Evolutionary conservation across 2,113 vertebrate genomes (phyloP), one percentile per base, ranked within the genome.

Genomic region (Amphiprion ocellaris): DNA sequence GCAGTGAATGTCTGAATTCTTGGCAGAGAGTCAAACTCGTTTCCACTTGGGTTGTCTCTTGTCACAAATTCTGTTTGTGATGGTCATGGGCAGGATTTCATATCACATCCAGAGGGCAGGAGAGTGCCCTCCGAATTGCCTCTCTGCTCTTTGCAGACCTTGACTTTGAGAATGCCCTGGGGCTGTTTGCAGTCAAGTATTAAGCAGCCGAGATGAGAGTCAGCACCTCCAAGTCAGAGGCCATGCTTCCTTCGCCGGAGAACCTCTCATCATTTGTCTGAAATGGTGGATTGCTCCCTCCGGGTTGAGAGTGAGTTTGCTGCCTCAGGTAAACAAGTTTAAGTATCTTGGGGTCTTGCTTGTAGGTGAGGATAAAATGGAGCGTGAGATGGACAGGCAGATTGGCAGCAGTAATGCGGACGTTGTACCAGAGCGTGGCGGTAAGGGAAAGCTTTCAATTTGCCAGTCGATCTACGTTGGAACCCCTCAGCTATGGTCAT

Each of bases 331-430:
- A 77, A 64, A 83, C 41, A 44, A 41, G 65, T 62, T 26, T n/a
- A 61, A 68, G 56, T 33, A 58, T 59, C 53, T 52, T 14, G 19
- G 47, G 24, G 52, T 68, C 41, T 44, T 73, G 41, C 41, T 73
- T 28, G 56, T 1, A 26, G 30, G 50, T 65, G 61, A 55, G 19
- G 60, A n/a, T 50, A 66, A 75, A 67, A 64, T 17, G 15, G 24
- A 66, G 61, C 41, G 8, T 21, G 6, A 67, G 62, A 75, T 59
- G 52, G 62, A 75, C 41, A 33, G 30, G 19, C 39, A 47, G 50
- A 65, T 73, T 73, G 59, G 59, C 59, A 39, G 70, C 70, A 62
- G 47, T 62, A 49, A 52, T 62, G 70, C 19, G 23, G 49, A 74
- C 17, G 24, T 28, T 4, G 47, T 54, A 53, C 19, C 59, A 28